Base-by-base conservation (phyloP, 2,888 invertebrate genomes). In the Euproctis similis region DNA sequence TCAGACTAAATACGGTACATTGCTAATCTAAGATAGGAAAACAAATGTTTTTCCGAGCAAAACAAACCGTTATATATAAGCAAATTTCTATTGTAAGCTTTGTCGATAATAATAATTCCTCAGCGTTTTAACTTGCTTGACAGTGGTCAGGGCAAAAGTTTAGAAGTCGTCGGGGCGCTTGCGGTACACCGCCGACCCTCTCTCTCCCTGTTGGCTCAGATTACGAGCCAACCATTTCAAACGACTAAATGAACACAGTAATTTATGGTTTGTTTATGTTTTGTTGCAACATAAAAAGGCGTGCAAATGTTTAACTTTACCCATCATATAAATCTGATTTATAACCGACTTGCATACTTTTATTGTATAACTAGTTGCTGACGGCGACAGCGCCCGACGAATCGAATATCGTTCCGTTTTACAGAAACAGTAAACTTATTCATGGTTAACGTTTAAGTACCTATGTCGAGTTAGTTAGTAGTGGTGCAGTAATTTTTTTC, bases 101-200 rank as follows among this genome's bases (percentile, higher is more conserved):
- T 34, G 26, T 42, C n/a, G n/a, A 53, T 49, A 58, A 49, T 45
- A 53, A 58, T 58, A 52, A 60, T 59, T 57, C 46, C 42, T 43
- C 43, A 32, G 46, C 38, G 40, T 45, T 46, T 41, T 45, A 49
- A 61, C 52, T n/a, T n/a, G n/a, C n/a, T 57, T 56, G 56, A 58
- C 61, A 53, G 53, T 53, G 57, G 56, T 53, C 53, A 53, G 39
- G 44, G 46, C 46, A 31, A 59, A 63, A 69, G 61, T 66, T 64
- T 53, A 29, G 49, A 50, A 51, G 57, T 53, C 47, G 32, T 44
- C 52, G 42, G 51, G 59, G 54, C 55, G 60, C 52, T 50, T 64
- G 71, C 59, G 71, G 71, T 59, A 33, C 31, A 47, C 68, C 63
- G 31, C 59, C 30, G 39, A 56, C 56, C 65, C 54, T 39, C 35